These are phyloP conservation scores for Drosophila chauvacae DNA, from an alignment of 1,140 invertebrate genomes.

Conservation along the genomic window DNA sequence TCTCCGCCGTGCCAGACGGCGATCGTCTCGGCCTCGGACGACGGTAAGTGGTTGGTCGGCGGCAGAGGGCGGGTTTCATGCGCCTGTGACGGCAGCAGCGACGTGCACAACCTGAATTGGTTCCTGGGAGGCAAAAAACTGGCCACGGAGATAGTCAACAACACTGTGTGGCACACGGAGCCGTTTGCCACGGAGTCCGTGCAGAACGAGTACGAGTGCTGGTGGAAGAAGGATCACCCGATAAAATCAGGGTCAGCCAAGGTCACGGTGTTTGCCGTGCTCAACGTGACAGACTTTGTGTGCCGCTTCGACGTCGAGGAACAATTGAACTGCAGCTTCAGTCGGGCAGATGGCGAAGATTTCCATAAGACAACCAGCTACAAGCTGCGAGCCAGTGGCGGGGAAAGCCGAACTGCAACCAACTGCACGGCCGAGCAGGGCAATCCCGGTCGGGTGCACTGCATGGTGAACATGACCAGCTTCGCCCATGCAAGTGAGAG, in stretches of 20 bases:
- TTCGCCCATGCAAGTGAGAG: not conserved
- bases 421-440: not conserved
- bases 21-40: not conserved
- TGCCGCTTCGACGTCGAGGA: not conserved
- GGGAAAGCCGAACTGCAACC: too few species aligned
- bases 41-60: not conserved
- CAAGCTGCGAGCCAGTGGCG: not conserved
- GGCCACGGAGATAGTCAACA: not conserved
- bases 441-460: not conserved
- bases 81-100: not conserved
- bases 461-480: not conserved
- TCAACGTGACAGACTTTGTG: not conserved
- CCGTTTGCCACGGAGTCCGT: not conserved
- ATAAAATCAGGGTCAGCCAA: too few species aligned
- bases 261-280: not conserved
- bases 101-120: not conserved
- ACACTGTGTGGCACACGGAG: not conserved
- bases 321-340: slow-evolving; percentile 1
- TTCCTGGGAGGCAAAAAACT: accelerated
- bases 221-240: not conserved
- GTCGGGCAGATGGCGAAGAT: not conserved
- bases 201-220: not conserved
- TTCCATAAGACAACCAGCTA: not conserved
- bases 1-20: accelerated
- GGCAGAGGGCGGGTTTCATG: not conserved